Base-by-base conservation (phyloP, 2,113 vertebrate genomes). In the Myocastor coypus region DNA sequence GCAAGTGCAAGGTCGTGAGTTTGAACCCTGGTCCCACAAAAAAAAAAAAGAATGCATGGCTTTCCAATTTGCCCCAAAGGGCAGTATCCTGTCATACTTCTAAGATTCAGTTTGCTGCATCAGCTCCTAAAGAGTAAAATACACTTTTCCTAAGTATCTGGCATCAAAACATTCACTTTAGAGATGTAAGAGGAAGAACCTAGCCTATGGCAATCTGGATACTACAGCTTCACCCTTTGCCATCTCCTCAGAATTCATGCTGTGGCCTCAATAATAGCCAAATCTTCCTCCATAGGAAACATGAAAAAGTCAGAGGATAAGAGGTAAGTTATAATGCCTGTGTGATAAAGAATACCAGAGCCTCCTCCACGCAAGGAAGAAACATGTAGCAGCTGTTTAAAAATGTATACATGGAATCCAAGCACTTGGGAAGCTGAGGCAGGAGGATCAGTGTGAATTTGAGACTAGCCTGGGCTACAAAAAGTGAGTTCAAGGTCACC, bases 81-180 rank as follows among this genome's bases (percentile, higher is more conserved):
- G 66, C 73, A 88, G 50, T 37, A 91, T 84, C 66, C 50, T 32
- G 85, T 22, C 73, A 68, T 17, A 83, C 30, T 86, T 85, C 87
- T 26, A 83, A 94, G 32, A 86, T 37, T 83, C 1, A 75, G 28
- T 83, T 81, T 84, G n/a, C 90, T 89, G 55, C 77, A 91, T 63
- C 34, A 86, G 80, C 26, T 82, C 19, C 32, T 93, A 88, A 4
- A 59, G 93, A 75, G 50, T 84, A 81, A 89, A 63, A 73, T 64
- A 82, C 1, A 66, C 57, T 91, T 75, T 88, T 90, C 40, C 17
- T 88, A 96, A 96, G 30, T 83, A 81, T 92, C 52, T 86, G 20
- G 17, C n/a, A 91, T 82, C 68, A 95, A 96, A 96, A 80, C 24
- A 93, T 61, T 10, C 24, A 78, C 52, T 84, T 91, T 55, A 20